Conservation (phyloP, 2,797 vertebrate species). For the Acanthurus leucopareius region DNA sequence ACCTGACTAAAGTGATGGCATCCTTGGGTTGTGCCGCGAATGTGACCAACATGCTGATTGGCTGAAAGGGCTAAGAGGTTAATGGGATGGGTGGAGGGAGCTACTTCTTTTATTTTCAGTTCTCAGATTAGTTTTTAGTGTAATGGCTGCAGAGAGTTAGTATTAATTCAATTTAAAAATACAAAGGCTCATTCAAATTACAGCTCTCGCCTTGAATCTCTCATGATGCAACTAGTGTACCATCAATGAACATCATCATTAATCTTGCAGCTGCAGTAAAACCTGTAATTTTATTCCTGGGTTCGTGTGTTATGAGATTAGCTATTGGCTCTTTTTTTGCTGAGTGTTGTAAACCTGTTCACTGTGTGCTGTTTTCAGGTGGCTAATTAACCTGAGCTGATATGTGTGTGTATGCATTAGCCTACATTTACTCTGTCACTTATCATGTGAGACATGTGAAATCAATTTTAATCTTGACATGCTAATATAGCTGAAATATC, state of each 20-base stretch:
- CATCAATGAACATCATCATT: constrained; percentile 52
- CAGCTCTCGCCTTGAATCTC: constrained; percentile 30
- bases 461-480: constrained; percentile 7
- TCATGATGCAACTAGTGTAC: constrained; percentile 11
- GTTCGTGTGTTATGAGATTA: constrained; percentile 39
- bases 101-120: constrained; percentile 30
- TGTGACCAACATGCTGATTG: constrained; percentile 53
- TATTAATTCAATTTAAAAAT: constrained; percentile 47
- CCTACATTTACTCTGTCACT: constrained; percentile 14
- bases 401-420: neutral
- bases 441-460: constrained; percentile 25
- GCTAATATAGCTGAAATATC: neutral
- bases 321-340: constrained; percentile 19
- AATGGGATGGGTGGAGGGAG: constrained; percentile 43
- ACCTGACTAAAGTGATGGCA: constrained; percentile 66
- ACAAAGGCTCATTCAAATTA: constrained; percentile 62
- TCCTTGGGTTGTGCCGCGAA: constrained; percentile 61
- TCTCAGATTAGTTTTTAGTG: constrained; percentile 41
- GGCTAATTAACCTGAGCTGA: constrained; percentile 22
- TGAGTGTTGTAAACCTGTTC: constrained; percentile 14
- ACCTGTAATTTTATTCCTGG: constrained; percentile 57
- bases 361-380: constrained; percentile 1
- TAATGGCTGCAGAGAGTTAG: constrained; percentile 44
- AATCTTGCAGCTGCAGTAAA: constrained; percentile 44
- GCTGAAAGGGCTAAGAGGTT: constrained; percentile 55